Evolutionary conservation across 2,888 invertebrate species (phyloP), one percentile per base, ranked within the genome.

Genomic region (Andricus quercusramuli): DNA sequence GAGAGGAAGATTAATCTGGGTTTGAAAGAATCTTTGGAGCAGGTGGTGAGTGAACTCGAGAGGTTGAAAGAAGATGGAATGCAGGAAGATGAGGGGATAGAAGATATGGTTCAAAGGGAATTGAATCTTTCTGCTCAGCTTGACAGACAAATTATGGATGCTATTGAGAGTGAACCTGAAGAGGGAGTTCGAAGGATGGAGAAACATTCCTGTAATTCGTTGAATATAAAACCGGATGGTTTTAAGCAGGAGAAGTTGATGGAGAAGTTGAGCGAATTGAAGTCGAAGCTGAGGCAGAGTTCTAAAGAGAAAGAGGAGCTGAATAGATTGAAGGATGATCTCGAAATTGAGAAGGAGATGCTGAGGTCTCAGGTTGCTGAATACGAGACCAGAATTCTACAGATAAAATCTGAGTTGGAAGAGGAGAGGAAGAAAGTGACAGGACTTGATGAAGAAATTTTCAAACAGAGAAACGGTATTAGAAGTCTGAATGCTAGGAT

Each of bases 61-160:
- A 44, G 29, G 11, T 47, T 67, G 32, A 56, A 37, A 67, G 44
- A 78, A 44, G 85, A 81, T 11, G 82, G 83, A 79, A 79, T 82
- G 1, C 82, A 82, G 79, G 80, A 78, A 32, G 85, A 84, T 37
- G 90, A 88, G 22, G 90, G 92, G n/a, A 91, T 90, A 74, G 90
- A 90, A 66, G 91, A 91, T 22, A 92, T 90, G 91, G 93, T 95
- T 4, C 94, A 94, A 70, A 93, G 94, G 82, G 95, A 95, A 86
- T 87, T 95, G 2, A 94, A 95, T 88, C 94, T 94, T 82, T 95
- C 95, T 0, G 95, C 94, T 0, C 94, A 94, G 83, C 90, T 95
- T 37, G 95, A 95, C 87, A 94, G 94, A 4, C 94, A 94, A 84
- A 94, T 95, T 59, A 90, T 95, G 44, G 94, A 93, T 78, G 95